phyloP scores from a whole-genome alignment of 2,888 invertebrate genomes.

The Cephus sareptanus region DNA sequence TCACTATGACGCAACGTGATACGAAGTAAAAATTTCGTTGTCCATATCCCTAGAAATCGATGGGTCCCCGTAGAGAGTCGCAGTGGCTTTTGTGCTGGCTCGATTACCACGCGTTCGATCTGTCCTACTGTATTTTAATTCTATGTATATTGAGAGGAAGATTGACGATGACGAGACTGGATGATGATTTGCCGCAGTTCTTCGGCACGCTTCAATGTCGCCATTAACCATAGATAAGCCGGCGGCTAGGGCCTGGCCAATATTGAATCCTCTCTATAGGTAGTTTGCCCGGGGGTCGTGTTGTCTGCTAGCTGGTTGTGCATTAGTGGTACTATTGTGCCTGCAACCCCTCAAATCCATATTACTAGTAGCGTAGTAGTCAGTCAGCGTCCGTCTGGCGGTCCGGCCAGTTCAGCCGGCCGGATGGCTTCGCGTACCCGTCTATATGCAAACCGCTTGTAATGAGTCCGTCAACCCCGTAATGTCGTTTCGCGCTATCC shows the following conservation, averaged over 20 bases:
- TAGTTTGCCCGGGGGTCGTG: conserved; percentile 52
- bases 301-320: conserved; percentile 50
- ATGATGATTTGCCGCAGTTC: conserved; percentile 8
- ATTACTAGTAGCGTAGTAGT: conserved; percentile 59
- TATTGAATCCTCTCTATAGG: conserved; percentile 60
- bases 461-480: conserved; percentile 65
- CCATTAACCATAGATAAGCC: conserved; percentile 58
- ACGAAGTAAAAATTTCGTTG: neutral
- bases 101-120: neutral
- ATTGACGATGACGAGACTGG: neutral
- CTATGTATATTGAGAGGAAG: neutral
- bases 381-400: conserved; percentile 54
- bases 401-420: conserved; percentile 12
- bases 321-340: conserved; percentile 64
- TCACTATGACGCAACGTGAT: neutral
- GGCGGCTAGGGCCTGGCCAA: conserved; percentile 51
- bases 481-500: conserved; percentile 63
- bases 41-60: neutral
- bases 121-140: neutral
- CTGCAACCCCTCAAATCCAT: conserved; percentile 59
- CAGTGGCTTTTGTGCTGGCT: neutral
- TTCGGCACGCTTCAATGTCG: conserved; percentile 36
- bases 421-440: conserved; percentile 38
- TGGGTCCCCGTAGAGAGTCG: neutral
- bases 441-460: conserved; percentile 64